Conservation (phyloP, 92 coral and sea anemone species). For the Phenganax marumi region DNA sequence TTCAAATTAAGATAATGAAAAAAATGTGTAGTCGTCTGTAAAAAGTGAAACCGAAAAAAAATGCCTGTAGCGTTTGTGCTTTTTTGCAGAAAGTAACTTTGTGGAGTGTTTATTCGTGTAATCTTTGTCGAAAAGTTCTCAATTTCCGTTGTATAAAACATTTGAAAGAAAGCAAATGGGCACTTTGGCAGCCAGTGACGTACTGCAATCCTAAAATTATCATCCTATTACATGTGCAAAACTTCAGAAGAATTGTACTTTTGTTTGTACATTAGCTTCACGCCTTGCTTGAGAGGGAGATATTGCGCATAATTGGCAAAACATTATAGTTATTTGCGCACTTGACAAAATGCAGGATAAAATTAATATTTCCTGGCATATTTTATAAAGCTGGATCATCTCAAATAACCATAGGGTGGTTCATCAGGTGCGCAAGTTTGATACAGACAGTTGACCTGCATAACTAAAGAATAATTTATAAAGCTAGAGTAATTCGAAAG, state of each 20-base stretch:
- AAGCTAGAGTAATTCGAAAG: constrained; percentile 17
- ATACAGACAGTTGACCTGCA: constrained; percentile 33
- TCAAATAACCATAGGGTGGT: too few species aligned
- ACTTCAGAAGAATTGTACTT: constrained; percentile 25
- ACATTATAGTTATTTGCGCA: not conserved
- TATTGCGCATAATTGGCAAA: not conserved
- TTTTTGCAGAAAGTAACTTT: not conserved
- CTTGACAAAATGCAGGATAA: not conserved
- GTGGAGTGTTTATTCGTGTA: not conserved
- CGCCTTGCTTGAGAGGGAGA: not conserved
- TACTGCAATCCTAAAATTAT: not conserved
- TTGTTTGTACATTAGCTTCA: not conserved
- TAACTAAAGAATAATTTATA: constrained; percentile 37
- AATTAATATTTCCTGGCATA: not conserved
- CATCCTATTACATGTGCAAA: not conserved
- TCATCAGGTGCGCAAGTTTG: not conserved
- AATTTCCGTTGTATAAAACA: not conserved
- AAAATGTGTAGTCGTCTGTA: constrained; percentile 13
- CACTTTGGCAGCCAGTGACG: not conserved
- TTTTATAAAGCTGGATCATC: not conserved
- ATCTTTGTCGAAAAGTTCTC: not conserved
- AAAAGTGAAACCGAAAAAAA: not conserved
- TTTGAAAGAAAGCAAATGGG: constrained; percentile 9
- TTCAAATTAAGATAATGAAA: constrained; percentile 40
- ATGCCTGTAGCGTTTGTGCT: not conserved